Conservation (phyloP, 2,113 vertebrate species). For the Gadus chalcogrammus region DNA sequence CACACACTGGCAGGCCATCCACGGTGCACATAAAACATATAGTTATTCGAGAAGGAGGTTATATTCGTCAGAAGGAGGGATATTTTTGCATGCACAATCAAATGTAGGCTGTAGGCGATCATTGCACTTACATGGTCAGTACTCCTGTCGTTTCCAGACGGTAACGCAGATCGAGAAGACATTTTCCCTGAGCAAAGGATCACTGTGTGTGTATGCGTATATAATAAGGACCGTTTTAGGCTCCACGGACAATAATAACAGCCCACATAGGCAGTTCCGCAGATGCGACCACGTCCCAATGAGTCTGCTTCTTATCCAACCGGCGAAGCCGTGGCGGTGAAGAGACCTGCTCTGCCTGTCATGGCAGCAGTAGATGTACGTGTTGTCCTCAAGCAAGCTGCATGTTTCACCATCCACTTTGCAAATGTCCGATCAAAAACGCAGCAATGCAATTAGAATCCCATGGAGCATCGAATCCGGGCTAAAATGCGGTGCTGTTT, state of each 20-base stretch:
- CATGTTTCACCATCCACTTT: conserved; percentile 60
- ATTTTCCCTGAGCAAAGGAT: conserved; percentile 72
- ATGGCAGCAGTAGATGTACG: conserved; percentile 67
- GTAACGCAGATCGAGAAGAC: conserved; percentile 77
- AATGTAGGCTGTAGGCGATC: conserved; percentile 29
- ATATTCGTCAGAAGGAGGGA: neutral
- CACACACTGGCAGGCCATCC: conserved; percentile 23
- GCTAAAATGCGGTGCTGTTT: conserved; percentile 69
- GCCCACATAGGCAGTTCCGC: conserved; percentile 36
- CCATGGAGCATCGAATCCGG: conserved; percentile 27
- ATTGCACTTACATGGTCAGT: conserved; percentile 75
- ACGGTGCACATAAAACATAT: conserved; percentile 30
- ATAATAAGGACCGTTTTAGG: conserved; percentile 39
- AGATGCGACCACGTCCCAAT: conserved; percentile 57
- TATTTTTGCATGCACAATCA: conserved; percentile 36
- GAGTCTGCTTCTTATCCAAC: conserved; percentile 61
- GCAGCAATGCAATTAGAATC: conserved; percentile 50
- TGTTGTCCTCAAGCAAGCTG: conserved; percentile 68
- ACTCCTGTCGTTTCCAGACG: conserved; percentile 77
- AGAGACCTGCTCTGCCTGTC: conserved; percentile 67
- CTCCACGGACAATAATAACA: conserved; percentile 55
- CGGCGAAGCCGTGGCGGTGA: conserved; percentile 59
- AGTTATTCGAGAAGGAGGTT: neutral
- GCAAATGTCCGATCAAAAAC: conserved; percentile 40
- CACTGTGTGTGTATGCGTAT: conserved; percentile 38